Evolutionary conservation across 2,888 invertebrate genomes (phyloP).

Genomic region (Eupithecia inturbata): DNA sequence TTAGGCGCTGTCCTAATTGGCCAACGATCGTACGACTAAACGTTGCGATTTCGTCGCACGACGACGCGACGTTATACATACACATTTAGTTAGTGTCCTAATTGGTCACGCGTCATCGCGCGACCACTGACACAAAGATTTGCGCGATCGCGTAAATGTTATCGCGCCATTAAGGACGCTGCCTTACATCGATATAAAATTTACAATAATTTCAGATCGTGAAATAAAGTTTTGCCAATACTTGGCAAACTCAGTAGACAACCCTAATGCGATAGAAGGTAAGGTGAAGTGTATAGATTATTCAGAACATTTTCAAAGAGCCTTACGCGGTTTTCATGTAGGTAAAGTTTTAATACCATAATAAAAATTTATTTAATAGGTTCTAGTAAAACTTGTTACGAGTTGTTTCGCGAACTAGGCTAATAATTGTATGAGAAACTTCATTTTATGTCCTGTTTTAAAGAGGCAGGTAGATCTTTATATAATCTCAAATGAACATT

Average conservation of each 20-base stretch:
- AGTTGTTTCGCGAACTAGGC: constrained; percentile 20
- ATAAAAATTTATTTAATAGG: constrained; percentile 44
- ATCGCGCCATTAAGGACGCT: too few species aligned
- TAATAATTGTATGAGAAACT: constrained; percentile 26
- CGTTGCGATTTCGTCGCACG: too few species aligned
- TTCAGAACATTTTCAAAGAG: constrained; percentile 15
- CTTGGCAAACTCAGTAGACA: constrained; percentile 3
- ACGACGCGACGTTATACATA: too few species aligned
- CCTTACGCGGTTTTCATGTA: constrained; percentile 34
- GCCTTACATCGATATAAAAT: too few species aligned
- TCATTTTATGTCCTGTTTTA: constrained; percentile 17
- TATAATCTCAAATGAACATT: background rate
- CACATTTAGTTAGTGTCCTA: too few species aligned
- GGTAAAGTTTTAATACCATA: constrained; percentile 42
- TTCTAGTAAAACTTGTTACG: constrained; percentile 27
- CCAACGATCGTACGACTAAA: too few species aligned
- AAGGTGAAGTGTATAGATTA: constrained; percentile 21
- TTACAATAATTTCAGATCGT: background rate
- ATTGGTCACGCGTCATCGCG: too few species aligned
- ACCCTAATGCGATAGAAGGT: constrained; percentile 11
- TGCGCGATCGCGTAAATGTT: too few species aligned
- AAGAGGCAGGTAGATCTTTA: background rate
- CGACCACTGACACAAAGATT: too few species aligned
- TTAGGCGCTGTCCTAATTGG: too few species aligned
- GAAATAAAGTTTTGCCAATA: background rate